Evolutionary conservation across 2,113 vertebrate genomes (phyloP).

Genomic region (Pelvicachromis taeniatus): DNA sequence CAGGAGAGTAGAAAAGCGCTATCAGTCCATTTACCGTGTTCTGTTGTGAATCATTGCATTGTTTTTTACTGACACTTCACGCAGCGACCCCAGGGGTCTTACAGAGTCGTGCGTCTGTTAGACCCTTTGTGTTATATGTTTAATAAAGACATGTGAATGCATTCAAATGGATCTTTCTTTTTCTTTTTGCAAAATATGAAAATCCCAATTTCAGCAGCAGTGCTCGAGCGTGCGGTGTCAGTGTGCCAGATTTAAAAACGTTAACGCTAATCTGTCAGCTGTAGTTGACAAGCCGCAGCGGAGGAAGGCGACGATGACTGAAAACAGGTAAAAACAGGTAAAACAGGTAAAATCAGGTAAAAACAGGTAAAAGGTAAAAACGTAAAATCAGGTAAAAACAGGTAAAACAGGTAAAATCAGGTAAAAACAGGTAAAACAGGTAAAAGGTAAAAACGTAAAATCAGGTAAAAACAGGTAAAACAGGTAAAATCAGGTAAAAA

Average conservation of each 20-base stretch:
- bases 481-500: background rate
- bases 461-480: background rate
- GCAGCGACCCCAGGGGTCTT: background rate
- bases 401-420: background rate
- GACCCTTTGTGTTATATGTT: background rate
- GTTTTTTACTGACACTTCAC: background rate
- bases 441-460: too few species aligned
- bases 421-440: background rate
- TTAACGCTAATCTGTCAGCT: background rate
- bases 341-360: background rate
- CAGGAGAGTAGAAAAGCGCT: too few species aligned
- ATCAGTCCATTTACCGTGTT: too few species aligned
- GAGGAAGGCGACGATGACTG: background rate
- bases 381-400: background rate
- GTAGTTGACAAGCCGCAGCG: background rate
- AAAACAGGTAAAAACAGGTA: background rate
- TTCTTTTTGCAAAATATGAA: background rate
- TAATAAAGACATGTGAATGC: background rate
- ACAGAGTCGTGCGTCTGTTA: background rate
- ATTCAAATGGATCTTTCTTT: background rate
- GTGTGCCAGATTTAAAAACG: background rate
- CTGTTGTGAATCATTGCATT: fast-evolving
- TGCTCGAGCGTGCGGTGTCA: background rate
- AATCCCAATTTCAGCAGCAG: background rate
- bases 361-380: background rate